These are phyloP conservation scores for Eriocheir sinensis DNA, from an alignment of 1,140 invertebrate genomes.

Conservation along the genomic window DNA sequence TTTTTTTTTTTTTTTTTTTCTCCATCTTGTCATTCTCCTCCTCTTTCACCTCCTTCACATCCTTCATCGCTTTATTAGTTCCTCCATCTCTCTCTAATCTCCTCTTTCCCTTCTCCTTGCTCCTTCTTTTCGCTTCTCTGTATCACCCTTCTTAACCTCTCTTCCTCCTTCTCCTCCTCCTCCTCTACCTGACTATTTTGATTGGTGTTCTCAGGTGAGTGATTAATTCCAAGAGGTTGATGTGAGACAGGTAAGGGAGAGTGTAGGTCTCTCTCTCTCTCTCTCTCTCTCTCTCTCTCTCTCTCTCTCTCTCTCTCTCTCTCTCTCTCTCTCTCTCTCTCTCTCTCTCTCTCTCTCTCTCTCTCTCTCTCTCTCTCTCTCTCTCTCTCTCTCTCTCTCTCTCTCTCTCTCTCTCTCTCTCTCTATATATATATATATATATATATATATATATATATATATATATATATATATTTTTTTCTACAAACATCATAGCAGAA, in stretches of 20 bases:
- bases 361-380: slow-evolving; percentile 17
- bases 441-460: slow-evolving; percentile 52
- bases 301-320: slow-evolving; percentile 55
- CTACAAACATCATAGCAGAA: not conserved
- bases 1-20: not conserved
- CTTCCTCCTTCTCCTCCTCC: no score
- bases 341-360: slow-evolving; percentile 48
- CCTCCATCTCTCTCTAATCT: not conserved
- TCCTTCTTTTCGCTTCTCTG: not conserved
- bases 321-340: slow-evolving; percentile 55
- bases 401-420: no score
- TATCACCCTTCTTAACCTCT: not conserved
- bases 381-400: no score
- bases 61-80: no score
- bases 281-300: slow-evolving; percentile 55
- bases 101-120: not conserved
- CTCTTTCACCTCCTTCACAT: not conserved
- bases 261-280: slow-evolving; percentile 16
- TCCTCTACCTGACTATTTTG: not conserved
- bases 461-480: slow-evolving; percentile 40
- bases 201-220: not conserved
- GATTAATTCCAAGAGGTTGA: slow-evolving; percentile 25
- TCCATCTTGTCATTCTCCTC: not conserved
- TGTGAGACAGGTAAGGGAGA: not conserved
- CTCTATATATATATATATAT: no score